Evolutionary conservation across 64 coral and sea anemone genomes (phyloP).

Genomic region (Dendronephthya gigantea): DNA sequence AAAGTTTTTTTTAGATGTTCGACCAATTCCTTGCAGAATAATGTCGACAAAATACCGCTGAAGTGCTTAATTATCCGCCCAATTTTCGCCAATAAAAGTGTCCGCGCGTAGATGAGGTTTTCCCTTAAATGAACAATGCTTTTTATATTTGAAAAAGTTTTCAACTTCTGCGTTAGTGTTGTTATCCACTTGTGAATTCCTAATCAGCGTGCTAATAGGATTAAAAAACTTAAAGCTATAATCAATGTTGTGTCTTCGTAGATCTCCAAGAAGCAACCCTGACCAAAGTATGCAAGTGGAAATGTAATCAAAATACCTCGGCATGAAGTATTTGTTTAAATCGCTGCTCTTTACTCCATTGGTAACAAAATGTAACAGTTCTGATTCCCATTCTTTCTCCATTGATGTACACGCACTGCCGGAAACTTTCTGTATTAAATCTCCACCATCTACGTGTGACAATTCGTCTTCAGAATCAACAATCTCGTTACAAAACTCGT

Average conservation of each 20-base stretch:
- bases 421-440: neutral
- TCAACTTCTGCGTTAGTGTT: slow-evolving; percentile 32
- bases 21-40: neutral
- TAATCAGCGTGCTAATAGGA: neutral
- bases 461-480: neutral
- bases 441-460: neutral
- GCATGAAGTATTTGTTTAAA: slow-evolving; percentile 11
- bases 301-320: slow-evolving; percentile 1
- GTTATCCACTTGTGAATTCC: neutral
- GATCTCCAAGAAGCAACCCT: neutral
- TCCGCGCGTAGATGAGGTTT: neutral
- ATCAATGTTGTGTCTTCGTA: neutral
- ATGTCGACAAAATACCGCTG: neutral
- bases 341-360: neutral
- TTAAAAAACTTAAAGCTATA: neutral
- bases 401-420: too few relatives aligned
- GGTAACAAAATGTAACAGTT: neutral
- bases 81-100: slow-evolving; percentile 11
- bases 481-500: neutral
- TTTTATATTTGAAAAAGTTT: slow-evolving; percentile 8
- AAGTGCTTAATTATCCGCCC: slow-evolving; percentile 13
- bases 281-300: neutral
- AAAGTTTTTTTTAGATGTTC: neutral
- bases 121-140: neutral
- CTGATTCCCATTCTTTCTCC: neutral